phyloP scores from a whole-genome alignment of 2,113 vertebrate genomes.

The Tragelaphus imberbis region DNA sequence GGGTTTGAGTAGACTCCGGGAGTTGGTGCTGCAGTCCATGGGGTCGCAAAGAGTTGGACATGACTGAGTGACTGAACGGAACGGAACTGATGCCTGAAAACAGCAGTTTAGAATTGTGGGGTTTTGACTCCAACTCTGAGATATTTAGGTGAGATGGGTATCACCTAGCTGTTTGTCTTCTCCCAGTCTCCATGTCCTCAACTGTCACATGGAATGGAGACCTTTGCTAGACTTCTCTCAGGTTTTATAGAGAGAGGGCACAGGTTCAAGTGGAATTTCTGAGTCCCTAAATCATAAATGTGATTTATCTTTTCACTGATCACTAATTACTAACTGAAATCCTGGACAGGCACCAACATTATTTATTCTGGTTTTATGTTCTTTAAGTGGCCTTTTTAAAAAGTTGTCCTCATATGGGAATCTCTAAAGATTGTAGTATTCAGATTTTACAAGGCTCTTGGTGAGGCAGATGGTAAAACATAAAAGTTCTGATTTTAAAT shows the following conservation, averaged over 20 bases:
- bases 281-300: not conserved
- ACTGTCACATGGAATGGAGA: fast-evolving
- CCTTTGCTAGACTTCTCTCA: fast-evolving
- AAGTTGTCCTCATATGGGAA: constrained; percentile 22
- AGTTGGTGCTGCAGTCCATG: not conserved
- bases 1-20: not conserved
- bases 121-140: not conserved
- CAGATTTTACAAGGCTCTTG: constrained; percentile 43
- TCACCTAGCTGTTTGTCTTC: fast-evolving
- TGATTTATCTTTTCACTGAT: not conserved
- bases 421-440: constrained; percentile 42
- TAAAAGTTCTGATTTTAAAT: constrained; percentile 66
- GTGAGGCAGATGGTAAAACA: constrained; percentile 66
- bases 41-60: not conserved
- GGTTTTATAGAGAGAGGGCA: not conserved
- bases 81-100: not conserved
- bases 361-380: constrained; percentile 47
- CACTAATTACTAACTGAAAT: not conserved
- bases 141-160: not conserved
- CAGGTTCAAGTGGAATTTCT: not conserved
- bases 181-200: not conserved
- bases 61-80: fast-evolving
- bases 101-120: not conserved
- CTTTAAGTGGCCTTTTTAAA: constrained; percentile 29
- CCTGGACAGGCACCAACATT: not conserved